Conservation (phyloP, 1,140 invertebrate genomes). For the Rhagoletis zephyria region DNA sequence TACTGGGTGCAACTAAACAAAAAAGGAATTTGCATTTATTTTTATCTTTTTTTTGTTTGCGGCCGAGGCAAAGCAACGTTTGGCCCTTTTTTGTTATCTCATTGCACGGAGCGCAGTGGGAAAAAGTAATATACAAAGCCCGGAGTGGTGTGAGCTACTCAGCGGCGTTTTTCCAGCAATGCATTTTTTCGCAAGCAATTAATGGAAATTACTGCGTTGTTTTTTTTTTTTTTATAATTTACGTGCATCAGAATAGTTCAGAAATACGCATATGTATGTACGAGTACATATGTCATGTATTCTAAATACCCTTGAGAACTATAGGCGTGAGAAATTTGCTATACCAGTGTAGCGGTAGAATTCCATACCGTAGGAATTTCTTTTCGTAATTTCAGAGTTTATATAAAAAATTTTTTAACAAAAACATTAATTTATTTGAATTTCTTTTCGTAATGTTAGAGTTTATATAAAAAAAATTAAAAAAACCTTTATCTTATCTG, state of each 20-base stretch:
- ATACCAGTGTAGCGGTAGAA: not conserved
- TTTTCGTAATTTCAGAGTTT: not conserved
- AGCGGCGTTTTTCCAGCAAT: not conserved
- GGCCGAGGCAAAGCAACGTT: not conserved
- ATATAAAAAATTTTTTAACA: too few species aligned
- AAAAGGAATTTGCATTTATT: not conserved
- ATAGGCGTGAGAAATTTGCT: not conserved
- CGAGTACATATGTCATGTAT: too few species aligned
- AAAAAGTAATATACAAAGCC: not conserved
- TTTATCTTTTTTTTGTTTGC: not conserved
- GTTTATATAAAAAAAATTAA: too few species aligned
- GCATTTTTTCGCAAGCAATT: slow-evolving; percentile 10
- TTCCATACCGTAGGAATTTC: not conserved
- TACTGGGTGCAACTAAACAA: not conserved
- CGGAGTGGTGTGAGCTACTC: not conserved
- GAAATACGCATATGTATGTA: not conserved
- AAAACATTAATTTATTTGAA: too few species aligned
- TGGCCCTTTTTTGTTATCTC: not conserved
- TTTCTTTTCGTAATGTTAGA: too few species aligned
- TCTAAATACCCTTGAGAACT: not conserved
- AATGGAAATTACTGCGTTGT: not conserved
- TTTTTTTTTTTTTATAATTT: not conserved
- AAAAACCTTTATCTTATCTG: too few species aligned
- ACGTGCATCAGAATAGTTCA: not conserved
- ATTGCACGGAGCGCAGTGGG: too few species aligned